phyloP scores from a whole-genome alignment of 1,140 invertebrate species.

The Micrasema minimum region DNA sequence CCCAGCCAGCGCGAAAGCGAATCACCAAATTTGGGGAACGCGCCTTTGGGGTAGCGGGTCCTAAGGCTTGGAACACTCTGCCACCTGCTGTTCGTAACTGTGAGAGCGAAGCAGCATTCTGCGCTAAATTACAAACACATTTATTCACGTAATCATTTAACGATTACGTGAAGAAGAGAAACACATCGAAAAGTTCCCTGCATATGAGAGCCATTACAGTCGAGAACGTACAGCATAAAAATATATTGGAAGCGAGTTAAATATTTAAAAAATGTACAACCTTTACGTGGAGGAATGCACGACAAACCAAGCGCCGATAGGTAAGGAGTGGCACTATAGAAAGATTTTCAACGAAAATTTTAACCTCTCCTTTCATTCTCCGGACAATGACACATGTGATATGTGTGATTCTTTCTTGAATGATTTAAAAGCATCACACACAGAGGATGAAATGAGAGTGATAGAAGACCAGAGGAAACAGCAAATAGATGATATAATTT shows the following conservation, averaged over 20 bases:
- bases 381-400: conserved; percentile 5
- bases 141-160: too few species aligned
- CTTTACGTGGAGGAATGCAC: neutral
- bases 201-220: neutral
- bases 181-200: conserved; percentile 4
- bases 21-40: too few species aligned
- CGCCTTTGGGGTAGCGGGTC: too few species aligned
- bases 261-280: conserved; percentile 1
- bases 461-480: neutral
- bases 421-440: neutral
- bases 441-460: neutral
- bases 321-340: neutral
- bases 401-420: neutral
- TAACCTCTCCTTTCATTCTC: neutral
- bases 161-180: too few species aligned
- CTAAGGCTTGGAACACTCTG: too few species aligned
- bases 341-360: conserved; percentile 11
- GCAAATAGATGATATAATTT: too few species aligned
- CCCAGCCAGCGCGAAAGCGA: too few species aligned
- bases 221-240: neutral
- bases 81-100: too few species aligned
- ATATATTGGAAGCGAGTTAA: neutral
- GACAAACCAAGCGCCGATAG: neutral
- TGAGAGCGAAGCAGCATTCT: too few species aligned
- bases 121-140: too few species aligned